These are phyloP conservation scores for Crotalus helleri DNA, from an alignment of 2,113 vertebrate species.

Conservation along the genomic window DNA sequence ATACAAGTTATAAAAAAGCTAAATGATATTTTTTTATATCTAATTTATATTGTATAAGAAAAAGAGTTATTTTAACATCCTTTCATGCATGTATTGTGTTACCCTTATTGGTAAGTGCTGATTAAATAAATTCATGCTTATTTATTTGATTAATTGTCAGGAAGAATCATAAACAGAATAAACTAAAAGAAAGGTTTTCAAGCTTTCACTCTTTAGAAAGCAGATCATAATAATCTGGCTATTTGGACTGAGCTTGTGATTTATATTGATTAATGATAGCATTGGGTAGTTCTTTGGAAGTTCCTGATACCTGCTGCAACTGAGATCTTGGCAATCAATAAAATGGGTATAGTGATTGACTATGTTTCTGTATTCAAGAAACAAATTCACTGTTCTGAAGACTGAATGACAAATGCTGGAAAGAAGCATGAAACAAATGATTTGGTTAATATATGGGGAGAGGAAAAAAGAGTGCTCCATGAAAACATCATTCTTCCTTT, in stretches of 20 bases:
- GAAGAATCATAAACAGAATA: neutral
- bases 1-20: too few relatives aligned
- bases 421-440: constrained; percentile 40
- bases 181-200: neutral
- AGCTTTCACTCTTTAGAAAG: neutral
- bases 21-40: too few relatives aligned
- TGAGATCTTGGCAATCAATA: neutral
- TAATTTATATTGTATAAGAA: too few relatives aligned
- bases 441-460: constrained; percentile 25
- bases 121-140: neutral
- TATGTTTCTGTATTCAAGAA: constrained; percentile 7
- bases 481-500: constrained; percentile 45
- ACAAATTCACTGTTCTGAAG: constrained; percentile 25
- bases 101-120: neutral
- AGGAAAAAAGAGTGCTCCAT: constrained; percentile 22
- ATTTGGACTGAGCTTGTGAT: neutral
- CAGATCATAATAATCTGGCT: neutral
- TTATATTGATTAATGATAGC: neutral
- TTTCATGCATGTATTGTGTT: neutral
- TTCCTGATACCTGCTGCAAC: neutral
- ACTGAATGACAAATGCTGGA: constrained; percentile 2
- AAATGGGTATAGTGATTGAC: neutral
- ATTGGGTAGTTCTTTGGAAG: neutral
- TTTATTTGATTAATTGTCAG: neutral
- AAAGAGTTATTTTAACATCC: too few relatives aligned